These are phyloP conservation scores for Gari tellinella DNA, from an alignment of 2,888 invertebrate genomes.

Conservation along the genomic window DNA sequence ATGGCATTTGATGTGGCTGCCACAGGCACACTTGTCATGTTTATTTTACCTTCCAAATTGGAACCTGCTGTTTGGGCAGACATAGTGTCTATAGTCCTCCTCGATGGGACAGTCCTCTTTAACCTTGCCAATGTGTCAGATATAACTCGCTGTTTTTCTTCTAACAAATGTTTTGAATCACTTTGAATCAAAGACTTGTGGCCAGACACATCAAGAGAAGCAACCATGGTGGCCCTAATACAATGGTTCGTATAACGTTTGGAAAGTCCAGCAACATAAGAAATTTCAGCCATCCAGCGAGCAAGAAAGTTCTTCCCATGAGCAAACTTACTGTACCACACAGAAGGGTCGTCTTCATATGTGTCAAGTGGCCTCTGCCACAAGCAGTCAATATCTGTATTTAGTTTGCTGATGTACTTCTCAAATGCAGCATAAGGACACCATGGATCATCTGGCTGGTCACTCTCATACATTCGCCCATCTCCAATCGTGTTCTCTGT, in stretches of 20 bases:
- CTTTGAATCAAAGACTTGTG: too few species aligned
- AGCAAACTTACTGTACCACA: not conserved
- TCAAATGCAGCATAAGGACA: constrained; percentile 12
- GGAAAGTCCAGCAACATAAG: not conserved
- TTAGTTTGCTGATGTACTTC: constrained; percentile 5
- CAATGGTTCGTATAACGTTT: not conserved
- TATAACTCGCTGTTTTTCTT: too few species aligned
- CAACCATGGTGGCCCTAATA: constrained; percentile 4
- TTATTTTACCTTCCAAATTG: too few species aligned
- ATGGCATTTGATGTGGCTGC: too few species aligned
- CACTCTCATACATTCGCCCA: constrained; percentile 2
- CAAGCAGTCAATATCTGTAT: constrained; percentile 6
- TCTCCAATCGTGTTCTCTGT: not conserved
- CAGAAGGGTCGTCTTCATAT: not conserved
- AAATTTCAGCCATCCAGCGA: constrained; percentile 5
- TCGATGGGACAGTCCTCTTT: too few species aligned
- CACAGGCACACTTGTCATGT: too few species aligned
- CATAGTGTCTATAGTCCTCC: too few species aligned
- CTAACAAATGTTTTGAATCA: too few species aligned
- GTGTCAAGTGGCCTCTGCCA: constrained; percentile 11
- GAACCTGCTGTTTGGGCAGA: too few species aligned
- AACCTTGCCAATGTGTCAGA: too few species aligned
- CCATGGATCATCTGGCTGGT: not conserved
- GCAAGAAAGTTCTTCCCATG: constrained; percentile 1
- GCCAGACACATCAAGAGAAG: too few species aligned